phyloP scores from a whole-genome alignment of 2,797 vertebrate genomes.

The Leptodactylus fallax region DNA sequence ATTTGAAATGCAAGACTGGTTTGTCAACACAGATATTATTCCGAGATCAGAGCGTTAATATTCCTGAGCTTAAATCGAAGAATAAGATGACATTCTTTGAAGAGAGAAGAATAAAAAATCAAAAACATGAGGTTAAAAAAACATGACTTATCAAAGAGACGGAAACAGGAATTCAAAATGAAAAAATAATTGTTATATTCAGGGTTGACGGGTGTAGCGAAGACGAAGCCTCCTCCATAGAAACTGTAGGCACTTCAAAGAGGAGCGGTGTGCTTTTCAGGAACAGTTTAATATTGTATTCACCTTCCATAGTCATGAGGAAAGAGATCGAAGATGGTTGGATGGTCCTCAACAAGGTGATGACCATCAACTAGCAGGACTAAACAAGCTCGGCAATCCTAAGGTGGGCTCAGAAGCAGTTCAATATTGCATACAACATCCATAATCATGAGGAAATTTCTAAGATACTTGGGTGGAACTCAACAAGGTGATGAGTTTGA shows the following conservation, averaged over 20 bases:
- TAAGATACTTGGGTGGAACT: too few species aligned
- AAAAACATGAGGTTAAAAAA: conserved; percentile 23
- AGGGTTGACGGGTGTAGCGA: neutral
- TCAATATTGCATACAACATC: too few species aligned
- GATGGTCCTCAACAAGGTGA: neutral
- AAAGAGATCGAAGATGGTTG: neutral
- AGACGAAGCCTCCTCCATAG: neutral
- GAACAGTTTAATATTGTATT: neutral
- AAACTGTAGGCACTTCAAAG: neutral
- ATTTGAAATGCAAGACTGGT: conserved; percentile 36
- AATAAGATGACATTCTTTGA: conserved; percentile 17
- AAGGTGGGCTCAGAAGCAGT: too few species aligned
- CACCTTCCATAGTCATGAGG: neutral
- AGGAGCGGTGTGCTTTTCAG: neutral
- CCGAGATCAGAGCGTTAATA: conserved; percentile 27
- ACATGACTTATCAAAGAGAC: conserved; percentile 29
- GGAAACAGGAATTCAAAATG: conserved; percentile 6
- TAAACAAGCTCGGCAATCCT: too few species aligned
- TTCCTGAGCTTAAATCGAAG: conserved; percentile 10
- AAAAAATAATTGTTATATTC: conserved; percentile 13
- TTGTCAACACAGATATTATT: conserved; percentile 34
- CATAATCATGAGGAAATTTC: too few species aligned
- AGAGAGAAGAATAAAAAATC: conserved; percentile 29
- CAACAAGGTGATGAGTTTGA: too few species aligned
- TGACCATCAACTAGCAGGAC: neutral